Conservation (phyloP, 2,113 vertebrate genomes). For the Potamarius usumacintae region DNA sequence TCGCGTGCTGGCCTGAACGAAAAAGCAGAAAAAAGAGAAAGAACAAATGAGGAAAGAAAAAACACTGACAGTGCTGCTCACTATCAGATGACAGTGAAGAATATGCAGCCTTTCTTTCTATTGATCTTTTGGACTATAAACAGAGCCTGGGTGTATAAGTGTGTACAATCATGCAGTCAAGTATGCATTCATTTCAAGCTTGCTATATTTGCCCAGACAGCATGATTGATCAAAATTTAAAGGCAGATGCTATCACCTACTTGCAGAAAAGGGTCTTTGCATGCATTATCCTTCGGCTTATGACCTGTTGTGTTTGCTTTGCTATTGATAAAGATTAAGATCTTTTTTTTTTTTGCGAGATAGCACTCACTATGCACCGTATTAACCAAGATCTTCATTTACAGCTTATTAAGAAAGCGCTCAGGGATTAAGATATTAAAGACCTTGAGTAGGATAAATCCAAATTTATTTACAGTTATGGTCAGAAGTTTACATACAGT, state of each 20-base stretch:
- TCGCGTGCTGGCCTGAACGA: conserved; percentile 76
- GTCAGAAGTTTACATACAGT: too few relatives aligned
- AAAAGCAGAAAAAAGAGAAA: conserved; percentile 16
- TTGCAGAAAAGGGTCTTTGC: conserved; percentile 36
- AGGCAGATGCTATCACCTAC: conserved; percentile 49
- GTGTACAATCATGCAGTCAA: conserved; percentile 17
- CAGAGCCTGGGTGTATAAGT: conserved; percentile 23
- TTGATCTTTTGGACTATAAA: conserved; percentile 28
- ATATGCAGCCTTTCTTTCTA: conserved; percentile 30
- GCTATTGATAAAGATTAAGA: conserved; percentile 59
- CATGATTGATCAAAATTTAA: conserved; percentile 23
- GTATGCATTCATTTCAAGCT: conserved; percentile 16
- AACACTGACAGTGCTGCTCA: conserved; percentile 10
- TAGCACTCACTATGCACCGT: conserved; percentile 45
- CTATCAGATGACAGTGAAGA: conserved; percentile 19
- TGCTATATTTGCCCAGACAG: conserved; percentile 16
- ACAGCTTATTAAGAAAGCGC: conserved; percentile 51
- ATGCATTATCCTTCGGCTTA: conserved; percentile 59
- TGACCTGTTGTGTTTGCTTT: conserved; percentile 65
- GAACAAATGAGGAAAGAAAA: conserved; percentile 12
- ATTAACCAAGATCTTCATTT: conserved; percentile 60
- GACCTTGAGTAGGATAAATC: conserved; percentile 45
- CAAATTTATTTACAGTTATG: too few relatives aligned
- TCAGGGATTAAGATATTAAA: conserved; percentile 56
- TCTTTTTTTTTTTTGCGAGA: conserved; percentile 56